Conservation (phyloP, 2,888 invertebrate genomes). For the Platypus cylindrus region DNA sequence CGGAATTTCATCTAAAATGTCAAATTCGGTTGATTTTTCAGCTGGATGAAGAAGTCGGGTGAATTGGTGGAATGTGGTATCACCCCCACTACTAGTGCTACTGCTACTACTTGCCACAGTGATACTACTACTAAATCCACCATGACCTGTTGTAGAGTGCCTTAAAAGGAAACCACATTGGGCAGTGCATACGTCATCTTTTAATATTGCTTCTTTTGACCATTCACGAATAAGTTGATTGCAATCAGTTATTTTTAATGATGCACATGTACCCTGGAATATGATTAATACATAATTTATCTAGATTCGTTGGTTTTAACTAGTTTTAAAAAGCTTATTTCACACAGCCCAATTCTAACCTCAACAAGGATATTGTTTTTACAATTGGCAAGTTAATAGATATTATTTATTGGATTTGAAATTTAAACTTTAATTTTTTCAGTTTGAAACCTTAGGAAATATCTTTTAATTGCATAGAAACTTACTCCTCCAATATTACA, state of each 20-base stretch:
- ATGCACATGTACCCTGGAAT: constrained; percentile 75
- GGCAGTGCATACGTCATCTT: constrained; percentile 81
- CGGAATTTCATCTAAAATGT: constrained; percentile 12
- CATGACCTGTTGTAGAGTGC: too few relatives aligned
- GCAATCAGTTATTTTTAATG: constrained; percentile 77
- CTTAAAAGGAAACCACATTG: constrained; percentile 71
- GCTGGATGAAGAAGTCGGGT: too few relatives aligned
- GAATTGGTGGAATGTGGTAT: too few relatives aligned
- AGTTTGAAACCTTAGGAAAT: not conserved
- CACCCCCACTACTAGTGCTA: too few relatives aligned
- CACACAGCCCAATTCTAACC: too few relatives aligned
- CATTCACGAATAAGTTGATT: constrained; percentile 70
- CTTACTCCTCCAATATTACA: constrained; percentile 77
- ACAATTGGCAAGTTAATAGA: too few relatives aligned
- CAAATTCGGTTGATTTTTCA: constrained; percentile 9
- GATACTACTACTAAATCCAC: constrained; percentile 29
- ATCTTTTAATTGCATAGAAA: constrained; percentile 17
- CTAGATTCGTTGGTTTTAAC: not conserved
- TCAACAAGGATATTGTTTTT: too few relatives aligned
- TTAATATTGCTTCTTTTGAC: constrained; percentile 65
- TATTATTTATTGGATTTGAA: too few relatives aligned
- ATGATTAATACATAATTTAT: constrained; percentile 2
- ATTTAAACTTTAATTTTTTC: too few relatives aligned
- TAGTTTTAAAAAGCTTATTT: not conserved
- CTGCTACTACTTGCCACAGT: too few relatives aligned